Conservation (phyloP, 1,140 invertebrate species). For the Lasioglossum albipes region DNA sequence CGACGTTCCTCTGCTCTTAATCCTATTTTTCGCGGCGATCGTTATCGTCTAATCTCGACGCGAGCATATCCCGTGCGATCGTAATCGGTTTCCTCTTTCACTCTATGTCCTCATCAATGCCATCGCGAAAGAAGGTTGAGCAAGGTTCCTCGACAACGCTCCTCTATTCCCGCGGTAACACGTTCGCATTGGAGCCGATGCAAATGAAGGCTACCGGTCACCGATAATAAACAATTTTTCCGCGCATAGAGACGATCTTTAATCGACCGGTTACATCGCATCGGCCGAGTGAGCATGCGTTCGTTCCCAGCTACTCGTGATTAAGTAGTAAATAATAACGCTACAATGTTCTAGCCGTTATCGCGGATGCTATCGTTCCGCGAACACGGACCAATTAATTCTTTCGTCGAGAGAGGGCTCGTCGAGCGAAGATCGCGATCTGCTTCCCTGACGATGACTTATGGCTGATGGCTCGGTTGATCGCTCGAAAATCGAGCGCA, state of each 20-base stretch:
- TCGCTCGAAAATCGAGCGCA: too few species aligned
- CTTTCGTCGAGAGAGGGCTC: too few species aligned
- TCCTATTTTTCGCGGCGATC: background rate
- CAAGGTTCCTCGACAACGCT: background rate
- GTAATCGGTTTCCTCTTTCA: background rate
- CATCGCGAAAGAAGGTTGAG: background rate
- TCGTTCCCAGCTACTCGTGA: too few species aligned
- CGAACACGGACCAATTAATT: too few species aligned
- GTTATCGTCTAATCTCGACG: background rate
- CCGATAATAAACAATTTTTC: slow-evolving; percentile 2
- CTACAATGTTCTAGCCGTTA: too few species aligned
- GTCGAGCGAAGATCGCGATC: too few species aligned
- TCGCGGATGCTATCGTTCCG: too few species aligned
- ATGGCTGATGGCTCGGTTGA: too few species aligned
- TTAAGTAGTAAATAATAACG: too few species aligned
- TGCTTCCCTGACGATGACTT: too few species aligned
- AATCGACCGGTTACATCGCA: background rate
- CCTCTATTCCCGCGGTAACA: background rate
- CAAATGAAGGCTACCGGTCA: slow-evolving; percentile 3
- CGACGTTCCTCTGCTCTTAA: background rate
- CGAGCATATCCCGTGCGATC: background rate
- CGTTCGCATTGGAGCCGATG: background rate
- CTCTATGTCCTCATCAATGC: background rate
- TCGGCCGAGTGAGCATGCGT: too few species aligned
- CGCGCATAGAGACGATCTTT: background rate